phyloP scores from a whole-genome alignment of 2,113 vertebrate genomes.

The Ammodytes marinus region DNA sequence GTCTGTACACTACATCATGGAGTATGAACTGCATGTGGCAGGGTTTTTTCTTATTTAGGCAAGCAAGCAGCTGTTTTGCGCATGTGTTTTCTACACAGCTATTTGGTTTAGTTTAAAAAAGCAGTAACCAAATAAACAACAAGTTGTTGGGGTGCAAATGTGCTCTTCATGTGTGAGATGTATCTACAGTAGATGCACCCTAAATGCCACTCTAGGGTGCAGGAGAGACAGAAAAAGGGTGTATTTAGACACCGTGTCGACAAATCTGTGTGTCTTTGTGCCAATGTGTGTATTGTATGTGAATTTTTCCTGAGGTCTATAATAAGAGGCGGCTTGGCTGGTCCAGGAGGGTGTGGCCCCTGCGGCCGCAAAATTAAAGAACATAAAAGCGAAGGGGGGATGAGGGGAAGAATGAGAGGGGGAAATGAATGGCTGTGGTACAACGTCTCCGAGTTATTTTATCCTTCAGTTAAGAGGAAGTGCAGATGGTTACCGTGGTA shows the following conservation, averaged over 20 bases:
- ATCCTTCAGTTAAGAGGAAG: conserved; percentile 64
- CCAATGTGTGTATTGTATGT: conserved; percentile 65
- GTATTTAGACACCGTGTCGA: conserved; percentile 60
- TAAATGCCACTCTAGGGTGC: conserved; percentile 42
- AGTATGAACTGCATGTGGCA: conserved; percentile 62
- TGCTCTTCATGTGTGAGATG: conserved; percentile 34
- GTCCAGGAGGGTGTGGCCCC: conserved; percentile 73
- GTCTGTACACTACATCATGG: conserved; percentile 51
- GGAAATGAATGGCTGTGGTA: conserved; percentile 66
- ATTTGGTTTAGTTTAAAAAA: conserved; percentile 69
- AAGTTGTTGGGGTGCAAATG: conserved; percentile 65
- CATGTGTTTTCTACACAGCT: conserved; percentile 45
- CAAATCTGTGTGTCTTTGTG: conserved; percentile 51
- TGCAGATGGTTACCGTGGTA: conserved; percentile 51
- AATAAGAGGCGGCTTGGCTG: conserved; percentile 80
- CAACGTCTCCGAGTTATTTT: conserved; percentile 53
- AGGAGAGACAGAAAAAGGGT: conserved; percentile 69
- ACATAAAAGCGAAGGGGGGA: conserved; percentile 74
- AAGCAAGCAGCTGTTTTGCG: conserved; percentile 62
- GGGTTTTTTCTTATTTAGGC: conserved; percentile 64
- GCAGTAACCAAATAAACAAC: conserved; percentile 76
- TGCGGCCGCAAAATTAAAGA: conserved; percentile 83
- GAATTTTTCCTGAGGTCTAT: conserved; percentile 78
- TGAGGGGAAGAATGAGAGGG: conserved; percentile 66
- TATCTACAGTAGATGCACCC: neutral